These are phyloP conservation scores for Piscicola geometra DNA, from an alignment of 2,888 invertebrate species.

Conservation along the genomic window DNA sequence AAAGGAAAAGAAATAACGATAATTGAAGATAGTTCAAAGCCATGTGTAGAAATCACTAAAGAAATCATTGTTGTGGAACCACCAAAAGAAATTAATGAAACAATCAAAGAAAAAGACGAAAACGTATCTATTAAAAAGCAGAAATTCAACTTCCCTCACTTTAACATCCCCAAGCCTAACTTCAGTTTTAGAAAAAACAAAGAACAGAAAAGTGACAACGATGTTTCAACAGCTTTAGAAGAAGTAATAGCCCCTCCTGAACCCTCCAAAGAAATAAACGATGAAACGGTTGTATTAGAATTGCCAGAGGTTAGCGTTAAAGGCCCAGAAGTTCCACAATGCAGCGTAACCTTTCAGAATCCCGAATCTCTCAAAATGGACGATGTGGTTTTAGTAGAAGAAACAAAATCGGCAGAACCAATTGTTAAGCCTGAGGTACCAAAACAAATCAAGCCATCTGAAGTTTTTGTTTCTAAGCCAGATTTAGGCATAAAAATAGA, in stretches of 20 bases:
- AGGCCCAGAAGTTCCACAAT: neutral
- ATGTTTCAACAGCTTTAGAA: too few relatives aligned
- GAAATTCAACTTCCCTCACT: constrained; percentile 4
- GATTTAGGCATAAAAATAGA: neutral
- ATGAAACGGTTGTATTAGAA: neutral
- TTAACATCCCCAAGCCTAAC: constrained; percentile 6
- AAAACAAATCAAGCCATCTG: neutral
- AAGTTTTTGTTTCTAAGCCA: neutral
- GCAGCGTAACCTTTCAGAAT: neutral
- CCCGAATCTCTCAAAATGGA: neutral
- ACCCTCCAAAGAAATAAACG: neutral
- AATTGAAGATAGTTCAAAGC: too few relatives aligned
- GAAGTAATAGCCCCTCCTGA: too few relatives aligned
- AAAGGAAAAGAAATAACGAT: too few relatives aligned
- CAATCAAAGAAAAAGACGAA: neutral
- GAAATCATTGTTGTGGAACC: neutral
- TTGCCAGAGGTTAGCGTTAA: neutral
- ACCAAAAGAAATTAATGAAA: constrained; percentile 8
- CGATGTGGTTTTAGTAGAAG: neutral
- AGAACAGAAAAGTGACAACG: neutral
- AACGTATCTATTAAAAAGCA: neutral
- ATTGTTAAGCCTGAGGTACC: too few relatives aligned
- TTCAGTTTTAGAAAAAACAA: neutral
- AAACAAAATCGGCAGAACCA: neutral
- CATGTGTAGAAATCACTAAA: too few relatives aligned